These are phyloP conservation scores for Octomys mimax DNA, from an alignment of 2,797 vertebrate genomes.

Conservation along the genomic window DNA sequence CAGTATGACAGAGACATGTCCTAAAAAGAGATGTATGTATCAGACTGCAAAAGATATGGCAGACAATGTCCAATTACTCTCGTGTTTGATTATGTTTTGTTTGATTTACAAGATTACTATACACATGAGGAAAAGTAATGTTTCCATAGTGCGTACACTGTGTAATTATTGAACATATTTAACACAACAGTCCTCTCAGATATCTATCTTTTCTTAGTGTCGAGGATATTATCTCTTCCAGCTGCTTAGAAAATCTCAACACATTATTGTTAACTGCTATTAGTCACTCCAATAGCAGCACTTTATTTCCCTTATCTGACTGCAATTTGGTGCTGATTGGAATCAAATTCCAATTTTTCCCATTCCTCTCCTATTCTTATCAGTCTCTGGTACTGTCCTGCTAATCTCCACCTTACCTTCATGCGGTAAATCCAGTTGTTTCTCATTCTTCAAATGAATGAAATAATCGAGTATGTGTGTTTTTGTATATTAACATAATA, in stretches of 20 bases:
- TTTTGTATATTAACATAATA: neutral
- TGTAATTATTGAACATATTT: neutral
- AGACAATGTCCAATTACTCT: neutral
- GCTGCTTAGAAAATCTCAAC: neutral
- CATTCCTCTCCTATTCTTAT: neutral
- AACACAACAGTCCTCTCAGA: neutral
- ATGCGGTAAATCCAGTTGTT: neutral
- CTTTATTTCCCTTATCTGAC: neutral
- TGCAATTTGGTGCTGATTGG: neutral
- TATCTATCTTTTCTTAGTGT: neutral
- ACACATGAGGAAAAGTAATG: neutral
- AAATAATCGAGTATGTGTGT: too few species aligned
- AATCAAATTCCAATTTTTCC: neutral
- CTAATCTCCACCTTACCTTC: too few species aligned
- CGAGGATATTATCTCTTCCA: neutral
- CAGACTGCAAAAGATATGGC: neutral
- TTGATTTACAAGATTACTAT: neutral
- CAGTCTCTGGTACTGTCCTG: neutral
- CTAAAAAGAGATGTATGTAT: neutral
- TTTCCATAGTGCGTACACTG: neutral
- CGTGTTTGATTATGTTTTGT: neutral
- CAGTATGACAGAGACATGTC: neutral
- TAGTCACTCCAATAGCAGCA: neutral
- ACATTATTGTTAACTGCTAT: neutral
- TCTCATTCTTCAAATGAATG: neutral